A percentile compares a stretch with the other conserved stretches of the same genome.
Evolutionary conservation across 2,888 invertebrate species (phyloP).

Genomic region (Tetranychus piercei): DNA sequence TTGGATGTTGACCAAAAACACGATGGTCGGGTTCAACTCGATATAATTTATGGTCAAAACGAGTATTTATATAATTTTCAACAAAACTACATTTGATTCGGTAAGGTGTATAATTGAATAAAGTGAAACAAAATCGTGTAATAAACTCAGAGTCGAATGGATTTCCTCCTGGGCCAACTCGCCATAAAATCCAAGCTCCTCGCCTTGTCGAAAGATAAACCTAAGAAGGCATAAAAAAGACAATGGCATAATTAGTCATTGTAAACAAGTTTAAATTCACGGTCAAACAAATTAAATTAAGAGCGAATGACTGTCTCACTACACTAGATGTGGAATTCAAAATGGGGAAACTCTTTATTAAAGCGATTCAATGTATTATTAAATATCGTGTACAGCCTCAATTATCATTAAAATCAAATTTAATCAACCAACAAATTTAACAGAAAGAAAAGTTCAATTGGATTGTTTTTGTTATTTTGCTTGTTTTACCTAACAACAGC

Average conservation of each 20-base stretch:
- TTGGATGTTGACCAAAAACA: constrained; percentile 29
- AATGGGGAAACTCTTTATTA: too few species aligned
- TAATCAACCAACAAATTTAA: too few species aligned
- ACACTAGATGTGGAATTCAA: too few species aligned
- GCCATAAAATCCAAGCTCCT: constrained; percentile 37
- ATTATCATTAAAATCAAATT: too few species aligned
- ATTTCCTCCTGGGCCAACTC: constrained; percentile 34
- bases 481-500: too few species aligned
- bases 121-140: constrained; percentile 22
- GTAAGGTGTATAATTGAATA: constrained; percentile 22
- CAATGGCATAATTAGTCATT: not conserved
- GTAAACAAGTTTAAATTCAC: not conserved
- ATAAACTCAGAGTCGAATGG: constrained; percentile 30
- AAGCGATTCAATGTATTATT: too few species aligned
- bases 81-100: constrained; percentile 20
- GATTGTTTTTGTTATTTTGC: too few species aligned
- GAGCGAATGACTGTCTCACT: too few species aligned
- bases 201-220: constrained; percentile 36
- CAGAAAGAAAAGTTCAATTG: too few species aligned
- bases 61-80: constrained; percentile 20
- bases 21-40: constrained; percentile 33
- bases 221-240: constrained; percentile 24
- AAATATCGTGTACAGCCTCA: too few species aligned
- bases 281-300: not conserved
- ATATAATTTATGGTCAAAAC: constrained; percentile 34